phyloP scores from a whole-genome alignment of 2,888 invertebrate species.

The Polydrusus tereticollis region DNA sequence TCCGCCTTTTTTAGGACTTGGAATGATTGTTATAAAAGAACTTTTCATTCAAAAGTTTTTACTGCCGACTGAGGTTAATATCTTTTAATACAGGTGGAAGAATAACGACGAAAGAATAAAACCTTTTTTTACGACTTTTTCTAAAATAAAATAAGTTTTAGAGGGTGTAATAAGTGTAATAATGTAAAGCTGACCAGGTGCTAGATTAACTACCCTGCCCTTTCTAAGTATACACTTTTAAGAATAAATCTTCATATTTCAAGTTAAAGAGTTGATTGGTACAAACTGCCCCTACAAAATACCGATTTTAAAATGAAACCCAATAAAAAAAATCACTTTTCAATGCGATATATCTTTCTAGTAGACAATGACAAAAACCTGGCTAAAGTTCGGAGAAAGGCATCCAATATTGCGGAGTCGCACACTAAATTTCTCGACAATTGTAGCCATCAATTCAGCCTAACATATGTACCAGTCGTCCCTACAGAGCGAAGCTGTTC shows the following conservation, averaged over 20 bases:
- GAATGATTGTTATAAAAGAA: slow-evolving; percentile 10
- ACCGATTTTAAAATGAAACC: not conserved
- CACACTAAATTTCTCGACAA: slow-evolving; percentile 33
- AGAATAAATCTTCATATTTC: no score
- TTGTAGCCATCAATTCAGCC: slow-evolving; percentile 40
- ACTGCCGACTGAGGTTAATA: slow-evolving; percentile 9
- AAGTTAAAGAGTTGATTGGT: no score
- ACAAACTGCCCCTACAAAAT: not conserved
- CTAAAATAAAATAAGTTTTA: not conserved
- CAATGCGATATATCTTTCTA: slow-evolving; percentile 23
- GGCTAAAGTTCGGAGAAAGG: slow-evolving; percentile 30
- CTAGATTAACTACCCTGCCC: no score
- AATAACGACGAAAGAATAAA: not conserved
- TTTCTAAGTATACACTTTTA: no score
- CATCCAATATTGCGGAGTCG: slow-evolving; percentile 38
- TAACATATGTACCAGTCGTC: slow-evolving; percentile 35
- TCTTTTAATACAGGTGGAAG: slow-evolving; percentile 7
- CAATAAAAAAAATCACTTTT: not conserved
- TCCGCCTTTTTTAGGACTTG: not conserved
- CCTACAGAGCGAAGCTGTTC: slow-evolving; percentile 30
- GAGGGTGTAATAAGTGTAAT: not conserved
- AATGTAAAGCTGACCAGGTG: no score
- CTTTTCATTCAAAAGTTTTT: slow-evolving; percentile 1
- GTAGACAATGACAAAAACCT: slow-evolving; percentile 31
- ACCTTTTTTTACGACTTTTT: slow-evolving; percentile 1